Percentiles rank a stretch among this genome's conserved stretches.
phyloP scores from a whole-genome alignment of 2,888 invertebrate genomes.

The Alloscopus bannaensis region DNA sequence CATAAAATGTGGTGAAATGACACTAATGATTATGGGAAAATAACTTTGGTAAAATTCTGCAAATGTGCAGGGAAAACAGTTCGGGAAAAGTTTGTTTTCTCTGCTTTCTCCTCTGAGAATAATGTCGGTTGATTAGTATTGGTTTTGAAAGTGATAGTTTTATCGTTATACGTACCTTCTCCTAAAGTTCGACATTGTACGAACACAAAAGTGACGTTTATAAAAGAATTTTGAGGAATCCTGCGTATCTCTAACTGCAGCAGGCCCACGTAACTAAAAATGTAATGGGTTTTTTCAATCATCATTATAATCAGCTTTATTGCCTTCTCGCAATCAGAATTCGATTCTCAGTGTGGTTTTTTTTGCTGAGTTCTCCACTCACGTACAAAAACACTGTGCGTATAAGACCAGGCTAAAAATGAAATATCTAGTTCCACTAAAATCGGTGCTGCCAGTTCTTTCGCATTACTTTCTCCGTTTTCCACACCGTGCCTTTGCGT shows the following conservation, averaged over 20 bases:
- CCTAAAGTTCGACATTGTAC: background rate
- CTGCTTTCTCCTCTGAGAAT: no score
- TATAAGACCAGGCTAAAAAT: background rate
- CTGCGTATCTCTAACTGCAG: background rate
- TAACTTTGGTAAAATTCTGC: no score
- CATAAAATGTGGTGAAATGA: no score
- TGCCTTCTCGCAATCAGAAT: constrained; percentile 58
- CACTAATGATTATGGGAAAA: no score
- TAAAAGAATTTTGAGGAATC: background rate
- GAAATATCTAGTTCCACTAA: background rate
- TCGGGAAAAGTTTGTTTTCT: no score
- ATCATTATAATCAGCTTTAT: constrained; percentile 64
- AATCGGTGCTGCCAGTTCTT: no score
- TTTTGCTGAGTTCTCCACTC: background rate
- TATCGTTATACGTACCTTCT: no score
- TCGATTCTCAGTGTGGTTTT: constrained; percentile 16
- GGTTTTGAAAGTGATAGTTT: no score
- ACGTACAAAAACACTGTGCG: background rate
- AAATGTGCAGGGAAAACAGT: no score
- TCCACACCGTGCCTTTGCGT: background rate
- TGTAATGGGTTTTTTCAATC: constrained; percentile 48
- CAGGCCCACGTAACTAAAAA: background rate
- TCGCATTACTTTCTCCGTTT: background rate
- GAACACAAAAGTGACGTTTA: background rate
- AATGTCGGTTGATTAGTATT: no score